A percentile compares a stretch with the other conserved stretches of the same genome.
These are phyloP conservation scores for Achroia grisella DNA, from an alignment of 1,140 invertebrate species.

Conservation along the genomic window DNA sequence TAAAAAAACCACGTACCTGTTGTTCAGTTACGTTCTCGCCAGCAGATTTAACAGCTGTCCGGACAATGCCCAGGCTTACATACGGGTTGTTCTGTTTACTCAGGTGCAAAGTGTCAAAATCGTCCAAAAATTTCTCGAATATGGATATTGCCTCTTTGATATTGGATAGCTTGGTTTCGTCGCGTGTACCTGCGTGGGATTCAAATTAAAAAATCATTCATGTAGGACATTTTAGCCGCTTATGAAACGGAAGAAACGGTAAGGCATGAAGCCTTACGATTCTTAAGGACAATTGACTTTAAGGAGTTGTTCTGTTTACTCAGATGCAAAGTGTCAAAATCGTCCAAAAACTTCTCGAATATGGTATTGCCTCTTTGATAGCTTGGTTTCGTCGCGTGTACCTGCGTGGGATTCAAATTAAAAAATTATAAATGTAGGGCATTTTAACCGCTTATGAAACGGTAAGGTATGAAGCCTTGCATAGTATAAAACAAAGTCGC, in stretches of 20 bases:
- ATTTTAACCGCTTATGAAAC: no score
- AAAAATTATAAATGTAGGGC: no score
- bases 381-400: conserved; percentile 78
- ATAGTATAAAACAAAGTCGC: no score
- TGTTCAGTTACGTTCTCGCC: conserved; percentile 30
- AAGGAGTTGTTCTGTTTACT: conserved; percentile 77
- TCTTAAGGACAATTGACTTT: no score
- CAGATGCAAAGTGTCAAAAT: conserved; percentile 76
- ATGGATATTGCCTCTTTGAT: conserved; percentile 78
- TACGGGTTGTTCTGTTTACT: conserved; percentile 78
- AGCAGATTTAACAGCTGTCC: conserved; percentile 24
- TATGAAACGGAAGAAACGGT: no score
- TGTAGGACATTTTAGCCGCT: no score
- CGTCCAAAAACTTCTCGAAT: conserved; percentile 78
- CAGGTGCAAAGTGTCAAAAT: conserved; percentile 76
- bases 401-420: conserved; percentile 38
- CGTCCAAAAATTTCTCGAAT: conserved; percentile 78
- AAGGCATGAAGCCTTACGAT: no score
- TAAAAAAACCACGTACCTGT: conserved; percentile 26
- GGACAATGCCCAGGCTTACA: conserved; percentile 61
- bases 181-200: conserved; percentile 75
- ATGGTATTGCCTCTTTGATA: conserved; percentile 76
- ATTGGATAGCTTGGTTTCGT: conserved; percentile 78
- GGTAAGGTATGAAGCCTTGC: no score
- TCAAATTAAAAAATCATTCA: no score